phyloP scores from a whole-genome alignment of 35 echinoderm and acorn worm genomes.

The Amphiura filiformis region DNA sequence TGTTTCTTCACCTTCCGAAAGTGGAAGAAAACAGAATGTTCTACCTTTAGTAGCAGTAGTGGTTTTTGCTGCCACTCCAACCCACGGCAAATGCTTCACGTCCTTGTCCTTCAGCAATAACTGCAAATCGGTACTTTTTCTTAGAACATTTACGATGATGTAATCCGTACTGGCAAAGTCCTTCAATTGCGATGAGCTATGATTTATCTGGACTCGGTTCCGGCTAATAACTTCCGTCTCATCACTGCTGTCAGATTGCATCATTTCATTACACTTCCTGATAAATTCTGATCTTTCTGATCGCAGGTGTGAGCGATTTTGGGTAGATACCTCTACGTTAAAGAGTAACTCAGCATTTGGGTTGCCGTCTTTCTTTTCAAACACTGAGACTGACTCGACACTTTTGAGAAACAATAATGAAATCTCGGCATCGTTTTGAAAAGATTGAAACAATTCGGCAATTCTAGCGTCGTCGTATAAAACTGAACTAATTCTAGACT shows the following conservation, averaged over 20 bases:
- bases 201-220: background rate
- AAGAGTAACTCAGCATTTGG: slow-evolving; percentile 5
- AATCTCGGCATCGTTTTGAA: slow-evolving; percentile 52
- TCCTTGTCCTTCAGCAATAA: slow-evolving; percentile 27
- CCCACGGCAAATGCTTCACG: slow-evolving; percentile 59
- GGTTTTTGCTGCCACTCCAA: slow-evolving; percentile 58
- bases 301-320: background rate
- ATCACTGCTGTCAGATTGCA: background rate
- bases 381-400: slow-evolving; percentile 39
- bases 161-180: background rate
- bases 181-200: too few relatives aligned
- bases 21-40: slow-evolving; percentile 89
- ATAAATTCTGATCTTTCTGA: background rate
- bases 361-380: background rate
- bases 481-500: slow-evolving; percentile 13
- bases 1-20: slow-evolving; percentile 63
- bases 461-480: slow-evolving; percentile 24
- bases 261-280: background rate
- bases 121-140: slow-evolving; percentile 13
- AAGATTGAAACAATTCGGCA: slow-evolving; percentile 20
- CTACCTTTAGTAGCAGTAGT: slow-evolving; percentile 19
- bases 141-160: slow-evolving; percentile 24
- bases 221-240: background rate
- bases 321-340: background rate
- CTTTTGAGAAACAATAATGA: slow-evolving; percentile 64